Evolutionary conservation across 1,140 invertebrate genomes (phyloP), one percentile per base, ranked within the genome.

Genomic region (Philaenus spumarius): DNA sequence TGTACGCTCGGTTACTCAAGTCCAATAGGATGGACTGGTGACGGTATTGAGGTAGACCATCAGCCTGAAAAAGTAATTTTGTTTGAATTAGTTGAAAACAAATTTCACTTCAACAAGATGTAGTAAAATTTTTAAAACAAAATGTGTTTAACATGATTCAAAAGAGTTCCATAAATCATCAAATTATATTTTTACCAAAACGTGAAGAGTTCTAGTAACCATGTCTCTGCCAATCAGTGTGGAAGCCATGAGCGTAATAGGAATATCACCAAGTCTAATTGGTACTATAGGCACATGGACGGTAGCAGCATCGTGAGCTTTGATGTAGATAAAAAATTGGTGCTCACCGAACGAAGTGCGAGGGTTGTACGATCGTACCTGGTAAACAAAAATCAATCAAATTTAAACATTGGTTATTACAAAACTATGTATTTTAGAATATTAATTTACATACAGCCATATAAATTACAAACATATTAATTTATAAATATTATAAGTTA

Each of bases 271-370:
- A 4, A 95, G 75, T 23, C 82, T 73, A 19, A 84, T 83, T 0
- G 94, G 85, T 12, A 97, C 92, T 22, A 98, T 87, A 0, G 95
- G 95, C 51, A 97, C 75, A 73, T 96, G 89, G 17, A 97, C 90
- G 34, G 87, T 80, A 14, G 81, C 75, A 0, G 85, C 84, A 66
- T 90, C 88, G 72, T 91, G 89, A 0, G 86, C 81, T 19, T 79
- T 72, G 34, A 96, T 87, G 77, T 89, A 95, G 61, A 96, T 82
- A 68, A 97, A 89, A 75, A 95, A 94, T 69, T 97, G 93, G 73
- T 95, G 92, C 71, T 96, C 90, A 43, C 93, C 93, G 68, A 82
- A 88, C 1, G 89, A 90, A 17, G 90, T 94, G 52, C 88, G 77
- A 1, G 94, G 93, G 71, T 86, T 86, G 68, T 93, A 93, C 0